Evolutionary conservation across 2,888 invertebrate species (phyloP), one percentile per base, ranked within the genome.

Genomic region (Leucozona laternaria): DNA sequence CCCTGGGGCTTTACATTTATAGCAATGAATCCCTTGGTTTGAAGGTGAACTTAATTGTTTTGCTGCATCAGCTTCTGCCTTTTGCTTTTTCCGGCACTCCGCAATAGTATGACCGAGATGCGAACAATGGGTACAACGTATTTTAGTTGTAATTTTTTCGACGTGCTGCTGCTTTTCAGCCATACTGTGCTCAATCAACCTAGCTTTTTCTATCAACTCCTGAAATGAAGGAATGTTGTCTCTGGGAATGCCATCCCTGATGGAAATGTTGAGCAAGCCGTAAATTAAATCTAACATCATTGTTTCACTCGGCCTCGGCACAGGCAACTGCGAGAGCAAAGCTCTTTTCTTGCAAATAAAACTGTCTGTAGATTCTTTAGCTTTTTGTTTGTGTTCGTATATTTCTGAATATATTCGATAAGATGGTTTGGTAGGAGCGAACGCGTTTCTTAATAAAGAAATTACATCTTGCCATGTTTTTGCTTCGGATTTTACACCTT

Each of bases 311-410:
- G 28, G 28, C 5, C 5, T 28, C 28, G 28, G 28, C 28, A 5
- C 2, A 28, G 28, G 28, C 28, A 28, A 28, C 5, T 28, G 28
- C 28, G 28, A 2, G 28, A 28, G 5, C 28, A 28, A 28, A 28
- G 28, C 28, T 28, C 28, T 28, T 28, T 28, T 28, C 5, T 28
- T 28, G 5, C 28, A 28, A 28, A 28, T 28, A 28, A 28, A 28
- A 28, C 5, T 28, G 28, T 28, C 28, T 28, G 28, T 28, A 2
- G 28, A 5, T 28, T 28, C 28, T 28, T 28, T 28, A 5, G 28
- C 28, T 28, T 5, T 28, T 28, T 28, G 28, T 5, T 28, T 28
- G 28, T 5, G 20, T 79, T 64, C 81, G 22, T 72, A 79, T n/a
- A 72, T 81, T 11, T 40, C 37, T 40, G 13, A 13, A 2, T 13